These are phyloP conservation scores for Drosophila funebris DNA, from an alignment of 1,140 invertebrate genomes.

Conservation along the genomic window DNA sequence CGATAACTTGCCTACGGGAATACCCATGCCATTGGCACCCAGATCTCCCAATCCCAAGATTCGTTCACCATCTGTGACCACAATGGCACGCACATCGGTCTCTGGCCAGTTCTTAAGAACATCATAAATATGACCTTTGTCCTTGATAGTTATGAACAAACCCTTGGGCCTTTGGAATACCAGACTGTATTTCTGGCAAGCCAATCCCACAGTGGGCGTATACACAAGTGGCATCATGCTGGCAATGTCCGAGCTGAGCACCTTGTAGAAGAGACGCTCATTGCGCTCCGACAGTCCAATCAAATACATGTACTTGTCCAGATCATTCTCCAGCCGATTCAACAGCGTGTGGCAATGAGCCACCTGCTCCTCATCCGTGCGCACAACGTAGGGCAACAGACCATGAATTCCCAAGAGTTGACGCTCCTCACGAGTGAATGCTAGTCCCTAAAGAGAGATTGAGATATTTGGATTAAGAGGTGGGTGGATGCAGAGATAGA, in stretches of 20 bases:
- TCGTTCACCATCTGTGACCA: conserved; percentile 97
- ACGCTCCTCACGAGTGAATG: conserved; percentile 88
- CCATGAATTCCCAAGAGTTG: conserved; percentile 95
- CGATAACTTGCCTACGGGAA: conserved; percentile 97
- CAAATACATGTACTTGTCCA: conserved; percentile 95
- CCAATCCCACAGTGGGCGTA: conserved; percentile 87
- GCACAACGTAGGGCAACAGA: conserved; percentile 91
- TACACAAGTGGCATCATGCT: conserved; percentile 90
- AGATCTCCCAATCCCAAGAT: conserved; percentile 97
- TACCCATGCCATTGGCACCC: conserved; percentile 98
- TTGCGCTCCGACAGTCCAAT: conserved; percentile 93
- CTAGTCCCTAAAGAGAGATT: conserved; percentile 47
- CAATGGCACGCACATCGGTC: conserved; percentile 94
- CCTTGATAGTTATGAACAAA: conserved; percentile 98
- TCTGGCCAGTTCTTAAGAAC: conserved; percentile 85
- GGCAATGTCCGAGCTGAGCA: conserved; percentile 95
- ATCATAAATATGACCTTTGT: conserved; percentile 95
- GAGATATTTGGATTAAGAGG: too few species aligned
- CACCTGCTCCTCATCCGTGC: conserved; percentile 93
- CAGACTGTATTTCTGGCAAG: conserved; percentile 86
- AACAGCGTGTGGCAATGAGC: conserved; percentile 90
- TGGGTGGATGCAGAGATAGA: too few species aligned
- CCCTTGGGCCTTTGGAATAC: conserved; percentile 89
- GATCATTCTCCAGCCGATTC: conserved; percentile 90
- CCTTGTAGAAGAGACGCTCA: conserved; percentile 96